Percentiles rank a stretch among this genome's conserved stretches.
Evolutionary conservation across 1,140 invertebrate species (phyloP).

Genomic region (Aricia agestis): DNA sequence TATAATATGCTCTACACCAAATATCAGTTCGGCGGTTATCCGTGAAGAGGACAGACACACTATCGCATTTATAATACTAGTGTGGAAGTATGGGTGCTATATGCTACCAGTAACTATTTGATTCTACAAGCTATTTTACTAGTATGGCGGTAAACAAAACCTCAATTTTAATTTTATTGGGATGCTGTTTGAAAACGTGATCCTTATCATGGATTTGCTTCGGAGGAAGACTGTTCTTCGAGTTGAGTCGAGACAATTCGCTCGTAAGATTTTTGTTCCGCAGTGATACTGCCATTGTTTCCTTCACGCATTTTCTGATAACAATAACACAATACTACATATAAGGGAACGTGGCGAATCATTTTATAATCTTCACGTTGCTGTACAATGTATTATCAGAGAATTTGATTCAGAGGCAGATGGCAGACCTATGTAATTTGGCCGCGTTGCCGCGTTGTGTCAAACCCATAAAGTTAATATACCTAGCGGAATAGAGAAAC

Average conservation of each 20-base stretch:
- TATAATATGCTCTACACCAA: too few species aligned
- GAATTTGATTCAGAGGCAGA: too few species aligned
- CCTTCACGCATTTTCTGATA: constrained; percentile 49
- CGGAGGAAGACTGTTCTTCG: constrained; percentile 45
- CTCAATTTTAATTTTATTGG: constrained; percentile 44
- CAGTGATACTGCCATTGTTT: constrained; percentile 44
- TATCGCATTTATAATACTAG: too few species aligned
- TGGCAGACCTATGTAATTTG: too few species aligned
- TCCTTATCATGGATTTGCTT: constrained; percentile 49
- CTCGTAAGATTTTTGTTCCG: constrained; percentile 45
- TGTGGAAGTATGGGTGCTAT: too few species aligned
- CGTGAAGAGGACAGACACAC: too few species aligned
- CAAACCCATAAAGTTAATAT: too few species aligned
- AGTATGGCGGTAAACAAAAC: constrained; percentile 28
- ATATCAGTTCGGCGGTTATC: too few species aligned
- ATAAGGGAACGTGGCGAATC: neutral
- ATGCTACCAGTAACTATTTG: neutral
- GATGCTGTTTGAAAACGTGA: constrained; percentile 32
- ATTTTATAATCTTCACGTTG: neutral
- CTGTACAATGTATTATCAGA: neutral
- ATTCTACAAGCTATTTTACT: constrained; percentile 9
- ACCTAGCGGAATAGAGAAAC: too few species aligned
- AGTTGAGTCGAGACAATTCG: constrained; percentile 45
- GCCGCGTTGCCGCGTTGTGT: too few species aligned
- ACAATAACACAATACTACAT: constrained; percentile 17